Evolutionary conservation across 2,113 vertebrate species (phyloP), one percentile per base, ranked within the genome.

Genomic region (Pseudopodoces humilis): DNA sequence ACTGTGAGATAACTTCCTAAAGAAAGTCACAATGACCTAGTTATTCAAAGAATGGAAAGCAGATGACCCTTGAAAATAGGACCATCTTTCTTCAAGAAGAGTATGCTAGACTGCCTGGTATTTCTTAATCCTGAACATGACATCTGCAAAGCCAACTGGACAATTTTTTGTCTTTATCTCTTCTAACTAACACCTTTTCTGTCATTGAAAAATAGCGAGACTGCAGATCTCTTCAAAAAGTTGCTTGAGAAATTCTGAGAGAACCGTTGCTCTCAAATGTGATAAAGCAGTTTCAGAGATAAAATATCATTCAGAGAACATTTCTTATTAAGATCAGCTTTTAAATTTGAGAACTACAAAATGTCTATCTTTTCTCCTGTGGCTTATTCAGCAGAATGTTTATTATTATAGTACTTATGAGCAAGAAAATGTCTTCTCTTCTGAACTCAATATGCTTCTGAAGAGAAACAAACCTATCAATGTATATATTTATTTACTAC

Each of bases 291-390:
- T 71, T 88, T 72, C 71, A 77, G 72, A 78, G 67, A 68, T 27
- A 84, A 86, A 94, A 86, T 47, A 81, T 23, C 37, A 62, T 86
- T 77, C 19, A n/a, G 60, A 39, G 47, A 71, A 81, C 33, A 75
- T 68, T 88, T 30, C 47, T 69, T 63, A 76, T 44, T 68, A 31
- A 86, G 35, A 86, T 62, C 25, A 81, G 60, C 28, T 86, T 95
- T 93, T 59, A 82, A 78, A 90, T 86, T 83, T 88, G 56, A 68
- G 52, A 88, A 92, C 46, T 84, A 52, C 17, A 84, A 86, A 92
- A 74, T 58, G 33, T 79, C 19, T 81, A 20, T 64, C 55, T 62
- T 69, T 81, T 75, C 21, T 75, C 30, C 24, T 18, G 27, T 83
- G 44, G n/a, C 70, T 94, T 86, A 90, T 62, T 72, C 49, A 75